Evolutionary conservation across 2,888 invertebrate genomes (phyloP), one percentile per base, ranked within the genome.

Genomic region (Heliconius aoede): DNA sequence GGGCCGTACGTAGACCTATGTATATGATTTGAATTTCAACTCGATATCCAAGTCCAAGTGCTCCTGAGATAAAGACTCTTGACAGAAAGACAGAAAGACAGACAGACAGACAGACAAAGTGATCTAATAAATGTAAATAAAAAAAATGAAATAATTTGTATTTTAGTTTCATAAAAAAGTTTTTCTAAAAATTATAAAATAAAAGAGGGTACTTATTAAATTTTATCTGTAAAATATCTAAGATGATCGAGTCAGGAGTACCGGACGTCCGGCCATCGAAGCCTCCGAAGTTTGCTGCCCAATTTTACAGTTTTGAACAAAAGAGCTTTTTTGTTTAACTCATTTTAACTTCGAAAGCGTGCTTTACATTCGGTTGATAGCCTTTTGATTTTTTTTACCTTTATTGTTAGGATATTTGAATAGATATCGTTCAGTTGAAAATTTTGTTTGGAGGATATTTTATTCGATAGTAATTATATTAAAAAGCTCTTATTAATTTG

Each of bases 251-350:
- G 69, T 55, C 30, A 71, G 32, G 78, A 79, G 83, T 79, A 78
- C 83, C 87, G 89, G 89, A 90, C 82, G 83, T 90, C 90, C 90
- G 87, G 87, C 76, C 86, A 85, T 85, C 86, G 85, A 86, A 28
- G 82, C 81, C 84, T 81, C 73, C 83, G 78, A 84, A 86, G 87
- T 86, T 89, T 86, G 86, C 84, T 84, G 85, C 85, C 83, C 86
- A 90, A 90, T 90, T 90, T 89, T 86, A 86, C 86, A 86, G 86
- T 85, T 83, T 83, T 81, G 65, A 80, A 84, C 83, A 85, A 84
- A 84, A 83, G 74, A 80, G 78, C 79, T 81, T 83, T 79, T 80
- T 82, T 77, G 78, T 80, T 83, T 84, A 84, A 86, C 84, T 83
- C 81, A 74, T 82, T 82, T 74, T 32, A 55, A 30, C 65, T 81